Conservation (phyloP, 92 coral and sea anemone species). For the Siderastrea siderea region DNA sequence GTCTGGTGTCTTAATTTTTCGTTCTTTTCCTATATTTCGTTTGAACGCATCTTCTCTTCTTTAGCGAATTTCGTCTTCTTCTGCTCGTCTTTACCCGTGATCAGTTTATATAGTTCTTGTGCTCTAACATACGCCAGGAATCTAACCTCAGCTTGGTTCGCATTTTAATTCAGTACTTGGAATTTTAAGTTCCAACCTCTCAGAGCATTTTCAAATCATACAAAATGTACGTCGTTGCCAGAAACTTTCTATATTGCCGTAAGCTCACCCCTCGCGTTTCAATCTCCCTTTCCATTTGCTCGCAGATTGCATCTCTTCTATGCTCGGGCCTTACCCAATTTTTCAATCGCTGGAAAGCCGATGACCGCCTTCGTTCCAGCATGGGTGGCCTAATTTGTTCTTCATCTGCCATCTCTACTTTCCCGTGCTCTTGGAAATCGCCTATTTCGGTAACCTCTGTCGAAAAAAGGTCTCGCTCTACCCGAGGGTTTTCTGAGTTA, state of each 20-base stretch:
- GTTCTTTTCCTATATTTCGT: background rate
- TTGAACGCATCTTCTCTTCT: background rate
- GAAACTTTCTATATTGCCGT: conserved; percentile 76
- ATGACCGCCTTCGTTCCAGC: conserved; percentile 37
- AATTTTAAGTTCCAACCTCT: background rate
- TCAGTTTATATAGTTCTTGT: too few relatives aligned
- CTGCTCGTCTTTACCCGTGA: too few relatives aligned
- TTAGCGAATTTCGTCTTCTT: background rate
- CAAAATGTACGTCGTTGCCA: conserved; percentile 67
- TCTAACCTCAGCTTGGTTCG: background rate
- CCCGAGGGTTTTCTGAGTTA: background rate
- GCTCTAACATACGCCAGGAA: background rate
- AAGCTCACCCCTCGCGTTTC: conserved; percentile 60
- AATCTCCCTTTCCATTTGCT: conserved; percentile 75
- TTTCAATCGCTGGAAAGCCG: conserved; percentile 54
- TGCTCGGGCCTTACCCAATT: conserved; percentile 43
- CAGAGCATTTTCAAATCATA: conserved; percentile 48
- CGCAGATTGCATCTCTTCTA: conserved; percentile 77
- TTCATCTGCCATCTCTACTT: background rate
- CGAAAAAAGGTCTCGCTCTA: background rate
- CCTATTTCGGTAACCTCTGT: background rate
- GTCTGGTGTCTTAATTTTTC: background rate
- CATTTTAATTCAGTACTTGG: background rate
- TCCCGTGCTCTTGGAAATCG: background rate
- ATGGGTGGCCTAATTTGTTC: background rate